Conservation (phyloP, 2,888 invertebrate genomes). For the Thera britannica region DNA sequence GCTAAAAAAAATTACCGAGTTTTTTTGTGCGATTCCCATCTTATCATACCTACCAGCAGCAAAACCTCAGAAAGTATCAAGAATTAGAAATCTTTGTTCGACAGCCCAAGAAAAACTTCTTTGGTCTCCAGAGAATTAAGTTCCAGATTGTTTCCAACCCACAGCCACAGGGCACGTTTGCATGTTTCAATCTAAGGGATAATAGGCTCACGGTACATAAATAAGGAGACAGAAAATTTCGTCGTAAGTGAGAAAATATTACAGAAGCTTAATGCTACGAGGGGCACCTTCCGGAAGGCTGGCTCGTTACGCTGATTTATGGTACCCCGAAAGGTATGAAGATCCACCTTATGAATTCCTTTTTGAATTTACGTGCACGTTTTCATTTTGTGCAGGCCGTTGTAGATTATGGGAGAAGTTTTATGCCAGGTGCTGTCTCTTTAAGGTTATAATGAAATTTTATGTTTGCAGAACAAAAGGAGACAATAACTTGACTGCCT, state of each 20-base stretch:
- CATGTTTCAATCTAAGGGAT: conserved; percentile 23
- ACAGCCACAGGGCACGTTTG: conserved; percentile 14
- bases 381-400: conserved; percentile 44
- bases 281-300: conserved; percentile 76
- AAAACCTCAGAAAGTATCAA: conserved; percentile 2
- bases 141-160: conserved; percentile 12
- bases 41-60: neutral
- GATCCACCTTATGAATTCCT: conserved; percentile 68
- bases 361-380: conserved; percentile 60
- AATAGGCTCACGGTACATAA: conserved; percentile 55
- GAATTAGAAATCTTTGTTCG: conserved; percentile 6
- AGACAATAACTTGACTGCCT: neutral
- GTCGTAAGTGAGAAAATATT: conserved; percentile 84
- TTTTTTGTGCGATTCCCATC: neutral
- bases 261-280: conserved; percentile 79
- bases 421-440: conserved; percentile 35
- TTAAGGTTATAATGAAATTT: conserved; percentile 28
- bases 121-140: conserved; percentile 9
- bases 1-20: neutral
- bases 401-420: conserved; percentile 40
- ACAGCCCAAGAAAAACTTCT: conserved; percentile 13
- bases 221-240: conserved; percentile 80
- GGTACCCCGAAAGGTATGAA: conserved; percentile 71
- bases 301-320: conserved; percentile 82
- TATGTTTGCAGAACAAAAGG: conserved; percentile 3